Percentiles rank a stretch among this genome's conserved stretches.
Conservation (phyloP, 2,888 invertebrate genomes). For the Leucoma salicis region DNA sequence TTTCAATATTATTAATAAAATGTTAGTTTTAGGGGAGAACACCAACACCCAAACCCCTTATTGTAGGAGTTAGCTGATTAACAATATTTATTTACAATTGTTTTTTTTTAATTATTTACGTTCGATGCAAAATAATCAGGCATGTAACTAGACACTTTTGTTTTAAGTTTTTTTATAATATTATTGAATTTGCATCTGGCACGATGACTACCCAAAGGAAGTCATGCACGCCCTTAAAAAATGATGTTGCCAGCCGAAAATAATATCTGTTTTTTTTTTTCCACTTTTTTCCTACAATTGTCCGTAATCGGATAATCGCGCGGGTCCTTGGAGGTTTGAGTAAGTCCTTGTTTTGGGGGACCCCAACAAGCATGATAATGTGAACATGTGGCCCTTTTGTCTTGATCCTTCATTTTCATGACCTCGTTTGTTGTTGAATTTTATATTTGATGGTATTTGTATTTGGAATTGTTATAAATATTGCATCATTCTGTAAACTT, state of each 20-base stretch:
- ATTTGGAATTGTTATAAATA: constrained; percentile 31
- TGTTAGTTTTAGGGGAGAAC: constrained; percentile 2
- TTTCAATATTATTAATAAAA: background rate
- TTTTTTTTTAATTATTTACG: constrained; percentile 30
- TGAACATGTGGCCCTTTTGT: constrained; percentile 26
- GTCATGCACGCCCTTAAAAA: constrained; percentile 34
- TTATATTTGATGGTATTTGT: constrained; percentile 21
- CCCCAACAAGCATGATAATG: constrained; percentile 47
- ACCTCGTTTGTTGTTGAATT: constrained; percentile 25
- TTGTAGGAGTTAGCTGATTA: constrained; percentile 50
- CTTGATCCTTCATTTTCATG: constrained; percentile 25
- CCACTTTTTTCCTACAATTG: constrained; percentile 65
- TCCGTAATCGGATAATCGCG: constrained; percentile 77
- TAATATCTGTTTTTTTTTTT: constrained; percentile 74
- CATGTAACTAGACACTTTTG: constrained; percentile 35
- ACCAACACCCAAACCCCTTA: constrained; percentile 51
- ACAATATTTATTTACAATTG: constrained; percentile 37
- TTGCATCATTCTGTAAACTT: no score
- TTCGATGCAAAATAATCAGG: constrained; percentile 35
- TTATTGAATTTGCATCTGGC: constrained; percentile 25
- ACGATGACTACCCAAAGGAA: constrained; percentile 29
- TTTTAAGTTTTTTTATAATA: constrained; percentile 9
- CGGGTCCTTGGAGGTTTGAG: constrained; percentile 78
- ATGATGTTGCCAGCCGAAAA: constrained; percentile 46
- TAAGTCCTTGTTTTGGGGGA: constrained; percentile 59